Evolutionary conservation across 1,140 invertebrate species (phyloP).

Genomic region (Pinna nobilis): DNA sequence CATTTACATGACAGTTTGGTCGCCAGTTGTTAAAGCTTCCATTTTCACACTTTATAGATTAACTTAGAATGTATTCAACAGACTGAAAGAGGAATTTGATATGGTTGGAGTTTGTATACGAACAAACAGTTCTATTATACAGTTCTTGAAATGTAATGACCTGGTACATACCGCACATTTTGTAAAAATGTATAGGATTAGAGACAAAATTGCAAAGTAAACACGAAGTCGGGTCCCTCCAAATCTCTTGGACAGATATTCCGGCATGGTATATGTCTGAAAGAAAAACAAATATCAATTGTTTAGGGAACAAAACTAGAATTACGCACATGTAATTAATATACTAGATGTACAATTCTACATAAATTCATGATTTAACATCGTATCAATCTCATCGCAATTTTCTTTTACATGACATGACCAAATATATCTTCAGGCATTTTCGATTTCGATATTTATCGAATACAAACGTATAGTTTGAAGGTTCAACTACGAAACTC

Average conservation of each 20-base stretch:
- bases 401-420: not conserved
- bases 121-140: not conserved
- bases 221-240: slow-evolving; percentile 78
- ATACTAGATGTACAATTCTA: too few relatives aligned
- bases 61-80: not conserved
- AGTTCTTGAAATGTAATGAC: not conserved
- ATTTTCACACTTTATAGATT: too few relatives aligned
- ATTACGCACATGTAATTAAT: not conserved
- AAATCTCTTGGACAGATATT: slow-evolving; percentile 79
- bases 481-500: too few relatives aligned
- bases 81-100: not conserved
- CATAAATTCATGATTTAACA: too few relatives aligned
- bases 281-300: slow-evolving; percentile 17
- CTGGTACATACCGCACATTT: slow-evolving; percentile 79
- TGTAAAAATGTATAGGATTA: slow-evolving; percentile 80
- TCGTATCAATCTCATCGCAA: too few relatives aligned
- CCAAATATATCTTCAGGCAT: too few relatives aligned
- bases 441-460: too few relatives aligned
- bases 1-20: too few relatives aligned
- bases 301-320: not conserved
- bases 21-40: too few relatives aligned
- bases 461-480: too few relatives aligned
- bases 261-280: slow-evolving; percentile 79
- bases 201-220: slow-evolving; percentile 78
- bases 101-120: not conserved